These are phyloP conservation scores for Equus quagga DNA, from an alignment of 2,113 vertebrate genomes.

Conservation along the genomic window DNA sequence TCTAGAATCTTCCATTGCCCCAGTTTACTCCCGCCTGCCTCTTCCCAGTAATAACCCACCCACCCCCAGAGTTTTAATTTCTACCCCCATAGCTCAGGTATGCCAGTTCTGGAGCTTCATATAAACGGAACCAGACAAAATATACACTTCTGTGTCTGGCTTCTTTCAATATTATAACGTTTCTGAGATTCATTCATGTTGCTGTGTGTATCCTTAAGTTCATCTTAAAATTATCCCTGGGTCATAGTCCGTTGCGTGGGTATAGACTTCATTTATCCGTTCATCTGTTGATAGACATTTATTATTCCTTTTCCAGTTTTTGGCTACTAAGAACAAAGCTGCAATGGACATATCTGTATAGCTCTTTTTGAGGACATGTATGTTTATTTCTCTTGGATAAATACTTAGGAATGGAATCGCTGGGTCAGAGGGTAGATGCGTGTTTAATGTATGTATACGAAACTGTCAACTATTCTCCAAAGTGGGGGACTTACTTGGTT, in stretches of 20 bases:
- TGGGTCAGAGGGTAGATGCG: not conserved
- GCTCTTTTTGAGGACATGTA: not conserved
- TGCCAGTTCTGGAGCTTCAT: not conserved
- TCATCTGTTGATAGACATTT: not conserved
- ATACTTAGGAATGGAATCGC: not conserved
- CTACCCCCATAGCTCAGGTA: not conserved
- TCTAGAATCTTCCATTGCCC: rapidly evolving
- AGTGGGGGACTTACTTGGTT: not conserved
- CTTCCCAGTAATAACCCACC: not conserved
- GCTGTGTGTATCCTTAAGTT: not conserved
- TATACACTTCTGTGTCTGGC: not conserved
- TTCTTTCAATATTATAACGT: not conserved
- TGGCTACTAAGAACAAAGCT: not conserved
- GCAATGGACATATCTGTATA: not conserved
- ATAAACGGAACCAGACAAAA: not conserved
- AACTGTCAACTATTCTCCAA: not conserved
- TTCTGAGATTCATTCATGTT: not conserved
- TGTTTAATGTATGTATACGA: not conserved
- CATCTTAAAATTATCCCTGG: not conserved
- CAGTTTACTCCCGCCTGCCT: rapidly evolving
- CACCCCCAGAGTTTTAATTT: no score
- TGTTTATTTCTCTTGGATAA: not conserved
- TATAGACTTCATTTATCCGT: not conserved
- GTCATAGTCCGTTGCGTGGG: not conserved
- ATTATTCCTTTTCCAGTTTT: not conserved